Evolutionary conservation across 2,113 vertebrate genomes (phyloP).

Genomic region (Hippocampus comes): DNA sequence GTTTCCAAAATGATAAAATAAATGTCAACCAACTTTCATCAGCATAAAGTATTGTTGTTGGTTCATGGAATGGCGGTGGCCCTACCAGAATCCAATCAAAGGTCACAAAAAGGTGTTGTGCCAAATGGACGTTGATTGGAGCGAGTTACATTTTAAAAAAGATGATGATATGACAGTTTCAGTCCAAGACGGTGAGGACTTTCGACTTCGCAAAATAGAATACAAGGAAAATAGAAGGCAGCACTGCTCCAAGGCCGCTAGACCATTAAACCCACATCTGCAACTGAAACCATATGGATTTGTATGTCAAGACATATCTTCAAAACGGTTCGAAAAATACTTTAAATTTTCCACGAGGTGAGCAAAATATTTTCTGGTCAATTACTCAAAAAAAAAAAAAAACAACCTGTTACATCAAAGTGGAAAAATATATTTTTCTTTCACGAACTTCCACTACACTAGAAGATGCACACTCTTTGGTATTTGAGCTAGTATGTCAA

Average conservation of each 20-base stretch:
- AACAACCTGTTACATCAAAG: not conserved
- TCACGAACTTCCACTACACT: too few relatives aligned
- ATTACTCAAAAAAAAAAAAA: not conserved
- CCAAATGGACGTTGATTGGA: constrained; percentile 3
- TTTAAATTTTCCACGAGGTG: not conserved
- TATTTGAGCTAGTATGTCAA: too few relatives aligned
- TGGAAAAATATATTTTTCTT: not conserved
- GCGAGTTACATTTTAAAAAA: not conserved
- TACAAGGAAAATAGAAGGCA: not conserved
- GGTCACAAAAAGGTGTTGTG: too few relatives aligned
- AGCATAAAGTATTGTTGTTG: constrained; percentile 32
- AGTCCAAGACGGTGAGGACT: not conserved
- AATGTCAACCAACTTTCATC: constrained; percentile 31
- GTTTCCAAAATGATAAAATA: constrained; percentile 22
- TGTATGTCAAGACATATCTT: not conserved
- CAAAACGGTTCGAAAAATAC: not conserved
- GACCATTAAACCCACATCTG: not conserved
- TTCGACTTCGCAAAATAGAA: not conserved
- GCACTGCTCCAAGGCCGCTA: not conserved
- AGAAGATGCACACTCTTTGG: too few relatives aligned
- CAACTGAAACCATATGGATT: not conserved
- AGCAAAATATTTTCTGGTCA: not conserved
- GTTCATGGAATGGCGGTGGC: not conserved
- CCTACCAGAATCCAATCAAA: too few relatives aligned
- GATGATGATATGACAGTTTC: not conserved